Conservation (phyloP, 2,797 vertebrate genomes). For the Mormyrus hasselquistii region DNA sequence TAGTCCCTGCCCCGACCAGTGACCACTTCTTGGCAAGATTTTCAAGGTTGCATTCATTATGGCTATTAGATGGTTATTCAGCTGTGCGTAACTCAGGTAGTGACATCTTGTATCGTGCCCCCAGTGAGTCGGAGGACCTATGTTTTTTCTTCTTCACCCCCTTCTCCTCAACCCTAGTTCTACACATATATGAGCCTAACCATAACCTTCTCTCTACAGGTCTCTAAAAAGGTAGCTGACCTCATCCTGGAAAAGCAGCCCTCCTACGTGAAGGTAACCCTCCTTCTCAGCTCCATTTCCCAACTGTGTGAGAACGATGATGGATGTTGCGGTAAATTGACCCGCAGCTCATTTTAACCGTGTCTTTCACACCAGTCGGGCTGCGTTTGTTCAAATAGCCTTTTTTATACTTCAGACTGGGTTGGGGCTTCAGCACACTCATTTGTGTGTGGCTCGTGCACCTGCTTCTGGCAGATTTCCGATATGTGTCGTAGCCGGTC, state of each 20-base stretch:
- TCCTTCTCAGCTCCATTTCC: not conserved
- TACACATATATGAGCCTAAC: not conserved
- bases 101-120: not conserved
- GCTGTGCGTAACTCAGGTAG: not conserved
- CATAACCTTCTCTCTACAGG: conserved; percentile 54
- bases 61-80: not conserved
- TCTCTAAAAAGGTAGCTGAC: conserved; percentile 96
- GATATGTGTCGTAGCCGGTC: not conserved
- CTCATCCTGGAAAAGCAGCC: conserved; percentile 98
- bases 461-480: not conserved
- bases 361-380: not conserved
- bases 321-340: not conserved
- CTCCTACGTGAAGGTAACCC: conserved; percentile 90
- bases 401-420: not conserved
- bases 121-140: not conserved
- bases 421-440: not conserved
- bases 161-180: not conserved
- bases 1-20: not conserved
- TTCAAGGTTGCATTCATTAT: not conserved
- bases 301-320: not conserved
- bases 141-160: not conserved
- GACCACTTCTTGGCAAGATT: not conserved
- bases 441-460: too few relatives aligned
- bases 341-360: not conserved
- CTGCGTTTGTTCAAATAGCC: not conserved